phyloP scores from a whole-genome alignment of 2,113 vertebrate species.

The Eretmochelys imbricata region DNA sequence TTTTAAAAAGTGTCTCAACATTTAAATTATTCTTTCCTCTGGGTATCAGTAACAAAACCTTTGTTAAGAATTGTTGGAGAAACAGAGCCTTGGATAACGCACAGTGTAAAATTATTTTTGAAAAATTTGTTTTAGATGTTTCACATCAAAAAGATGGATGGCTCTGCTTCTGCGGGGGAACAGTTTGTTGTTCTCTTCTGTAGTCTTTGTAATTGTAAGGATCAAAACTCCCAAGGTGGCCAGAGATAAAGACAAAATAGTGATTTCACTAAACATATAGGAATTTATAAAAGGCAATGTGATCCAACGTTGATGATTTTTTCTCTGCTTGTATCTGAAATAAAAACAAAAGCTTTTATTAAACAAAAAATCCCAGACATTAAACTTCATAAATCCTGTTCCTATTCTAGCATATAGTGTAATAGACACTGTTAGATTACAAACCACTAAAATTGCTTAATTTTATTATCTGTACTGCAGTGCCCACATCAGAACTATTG shows the following conservation, averaged over 20 bases:
- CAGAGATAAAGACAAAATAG: conserved; percentile 28
- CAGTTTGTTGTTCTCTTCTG: conserved; percentile 37
- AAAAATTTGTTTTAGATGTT: conserved; percentile 58
- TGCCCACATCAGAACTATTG: not conserved
- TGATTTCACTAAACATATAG: conserved; percentile 43
- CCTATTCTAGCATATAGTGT: accelerated
- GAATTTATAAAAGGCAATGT: conserved; percentile 39
- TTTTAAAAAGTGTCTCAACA: conserved; percentile 73
- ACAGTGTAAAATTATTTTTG: conserved; percentile 54
- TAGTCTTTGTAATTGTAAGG: conserved; percentile 62
- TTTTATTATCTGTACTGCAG: not conserved
- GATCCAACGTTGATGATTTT: conserved; percentile 2
- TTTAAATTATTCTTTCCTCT: conserved; percentile 76
- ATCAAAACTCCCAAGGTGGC: conserved; percentile 63
- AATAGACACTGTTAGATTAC: not conserved
- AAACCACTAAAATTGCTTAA: not conserved
- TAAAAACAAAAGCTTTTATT: not conserved
- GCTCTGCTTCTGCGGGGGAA: conserved; percentile 33
- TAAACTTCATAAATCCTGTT: not conserved
- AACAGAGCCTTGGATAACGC: conserved; percentile 62
- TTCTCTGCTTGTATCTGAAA: conserved; percentile 2
- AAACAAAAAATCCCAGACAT: not conserved
- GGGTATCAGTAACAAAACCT: conserved; percentile 59
- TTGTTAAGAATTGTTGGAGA: conserved; percentile 65
- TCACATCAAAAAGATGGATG: conserved; percentile 61